A percentile compares a stretch with the other conserved stretches of the same genome.
phyloP scores from a whole-genome alignment of 2,797 vertebrate species.

The Sebastes diploproa region DNA sequence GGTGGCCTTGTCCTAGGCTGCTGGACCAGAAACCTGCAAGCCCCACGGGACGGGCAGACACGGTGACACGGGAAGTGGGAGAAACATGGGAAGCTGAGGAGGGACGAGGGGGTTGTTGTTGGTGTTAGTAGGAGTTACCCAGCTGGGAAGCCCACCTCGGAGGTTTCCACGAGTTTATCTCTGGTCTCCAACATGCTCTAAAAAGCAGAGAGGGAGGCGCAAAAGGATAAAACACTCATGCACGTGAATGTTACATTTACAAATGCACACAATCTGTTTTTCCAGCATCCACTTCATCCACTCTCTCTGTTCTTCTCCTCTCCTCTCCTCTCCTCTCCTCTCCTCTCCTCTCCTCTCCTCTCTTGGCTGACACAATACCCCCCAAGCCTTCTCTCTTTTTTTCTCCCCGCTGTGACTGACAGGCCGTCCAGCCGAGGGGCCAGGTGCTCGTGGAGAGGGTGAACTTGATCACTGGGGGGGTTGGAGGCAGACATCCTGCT shows the following conservation, averaged over 20 bases:
- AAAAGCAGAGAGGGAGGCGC: slow-evolving; percentile 37
- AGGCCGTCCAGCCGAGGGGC: slow-evolving; percentile 36
- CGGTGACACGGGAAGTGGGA: slow-evolving; percentile 75
- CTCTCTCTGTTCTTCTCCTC: background rate
- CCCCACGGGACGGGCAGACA: slow-evolving; percentile 51
- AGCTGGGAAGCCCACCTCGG: slow-evolving; percentile 85
- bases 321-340: background rate
- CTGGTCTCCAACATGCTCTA: slow-evolving; percentile 63
- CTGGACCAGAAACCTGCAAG: slow-evolving; percentile 91
- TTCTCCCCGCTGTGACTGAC: slow-evolving; percentile 32
- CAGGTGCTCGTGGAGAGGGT: slow-evolving; percentile 66
- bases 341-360: background rate
- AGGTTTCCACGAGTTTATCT: slow-evolving; percentile 63
- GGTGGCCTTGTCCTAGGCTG: slow-evolving; percentile 91
- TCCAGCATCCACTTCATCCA: background rate
- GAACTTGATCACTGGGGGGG: slow-evolving; percentile 61
- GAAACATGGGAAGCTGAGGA: slow-evolving; percentile 62
- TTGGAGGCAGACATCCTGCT: slow-evolving; percentile 50
- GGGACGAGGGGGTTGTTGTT: background rate
- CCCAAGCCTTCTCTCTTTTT: background rate
- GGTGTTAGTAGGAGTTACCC: slow-evolving; percentile 55
- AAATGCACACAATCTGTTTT: background rate
- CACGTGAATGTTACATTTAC: background rate
- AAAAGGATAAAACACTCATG: slow-evolving; percentile 65
- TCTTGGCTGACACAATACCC: slow-evolving; percentile 1